Evolutionary conservation across 2,113 vertebrate species (phyloP).

Genomic region (Rhea americana): DNA sequence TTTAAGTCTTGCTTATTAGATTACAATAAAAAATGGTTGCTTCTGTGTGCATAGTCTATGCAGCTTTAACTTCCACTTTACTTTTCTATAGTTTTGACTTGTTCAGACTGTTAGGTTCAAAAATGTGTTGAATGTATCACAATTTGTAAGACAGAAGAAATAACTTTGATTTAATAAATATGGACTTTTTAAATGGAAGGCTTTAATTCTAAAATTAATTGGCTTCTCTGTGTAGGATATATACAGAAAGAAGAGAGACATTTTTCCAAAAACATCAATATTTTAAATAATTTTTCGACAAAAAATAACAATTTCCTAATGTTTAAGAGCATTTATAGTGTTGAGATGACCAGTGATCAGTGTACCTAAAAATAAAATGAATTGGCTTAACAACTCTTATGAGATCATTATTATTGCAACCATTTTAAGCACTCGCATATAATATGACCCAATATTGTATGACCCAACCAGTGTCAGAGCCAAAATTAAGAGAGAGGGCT

Average conservation of each 20-base stretch:
- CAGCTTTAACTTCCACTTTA: background rate
- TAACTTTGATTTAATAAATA: background rate
- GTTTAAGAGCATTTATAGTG: background rate
- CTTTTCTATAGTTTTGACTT: background rate
- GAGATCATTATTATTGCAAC: conserved; percentile 24
- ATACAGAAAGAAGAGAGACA: background rate
- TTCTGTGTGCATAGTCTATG: background rate
- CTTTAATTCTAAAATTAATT: too few relatives aligned
- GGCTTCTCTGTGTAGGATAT: background rate
- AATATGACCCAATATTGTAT: background rate
- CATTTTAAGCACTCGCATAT: background rate
- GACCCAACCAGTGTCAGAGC: background rate
- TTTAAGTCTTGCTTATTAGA: background rate
- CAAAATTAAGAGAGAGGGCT: background rate
- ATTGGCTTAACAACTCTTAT: background rate
- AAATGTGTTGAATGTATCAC: background rate
- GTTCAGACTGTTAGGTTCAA: background rate
- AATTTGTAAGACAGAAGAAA: background rate
- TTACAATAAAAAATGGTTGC: background rate
- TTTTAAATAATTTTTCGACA: background rate
- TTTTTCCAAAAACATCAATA: background rate
- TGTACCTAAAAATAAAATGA: conserved; percentile 3
- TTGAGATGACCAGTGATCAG: background rate
- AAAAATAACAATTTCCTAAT: background rate
- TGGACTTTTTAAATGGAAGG: background rate